Base-by-base conservation (phyloP, 2,797 vertebrate genomes). In the Halcyon badia region DNA sequence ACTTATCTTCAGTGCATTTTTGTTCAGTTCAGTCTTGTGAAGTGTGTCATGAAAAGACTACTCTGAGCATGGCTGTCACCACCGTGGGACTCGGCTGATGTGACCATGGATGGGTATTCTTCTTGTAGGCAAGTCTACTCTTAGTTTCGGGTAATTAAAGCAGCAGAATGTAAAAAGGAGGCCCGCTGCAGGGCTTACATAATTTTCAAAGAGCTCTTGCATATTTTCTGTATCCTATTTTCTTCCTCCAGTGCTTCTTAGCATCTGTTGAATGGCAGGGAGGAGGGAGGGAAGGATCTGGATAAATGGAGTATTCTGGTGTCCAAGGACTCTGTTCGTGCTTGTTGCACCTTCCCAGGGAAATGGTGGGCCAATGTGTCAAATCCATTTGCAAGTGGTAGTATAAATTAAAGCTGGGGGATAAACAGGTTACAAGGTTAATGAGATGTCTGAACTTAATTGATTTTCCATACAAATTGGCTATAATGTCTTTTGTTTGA, bases 361-460 rank as follows among this genome's bases (percentile, higher is more conserved):
- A 92, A 76, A 64, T 11, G 14, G 14, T 83, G 81, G 88, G 49
- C 49, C 57, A 75, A 26, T 73, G 89, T 94, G 86, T 90, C 88
- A 89, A 93, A 94, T 44, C 61, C 79, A 87, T 92, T 89, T 89
- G 87, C 76, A 92, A 88, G 86, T 31, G 4, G 71, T 22, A 82
- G 83, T 93, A 57, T 87, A 87, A 96, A 90, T 83, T 89, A 82
- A 91, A 93, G 80, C 94, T 77, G 28, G 44, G 70, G 90, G 78
- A 92, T 92, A 93, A 97, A 77, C 49, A 71, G 91, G 94, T 96
- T 97, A 71, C 70, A 71, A 90, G 93, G 93, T 87, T 96, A 96
- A 95, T 95, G 94, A 96, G 73, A 96, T 94, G 83, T 79, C 91
- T 95, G 91, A 90, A 90, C 90, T 60, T 94, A 92, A 95, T 95